Percentiles rank a stretch among this genome's conserved stretches.
Evolutionary conservation across 1,140 invertebrate genomes (phyloP).

Genomic region (Melanaphis sacchari): DNA sequence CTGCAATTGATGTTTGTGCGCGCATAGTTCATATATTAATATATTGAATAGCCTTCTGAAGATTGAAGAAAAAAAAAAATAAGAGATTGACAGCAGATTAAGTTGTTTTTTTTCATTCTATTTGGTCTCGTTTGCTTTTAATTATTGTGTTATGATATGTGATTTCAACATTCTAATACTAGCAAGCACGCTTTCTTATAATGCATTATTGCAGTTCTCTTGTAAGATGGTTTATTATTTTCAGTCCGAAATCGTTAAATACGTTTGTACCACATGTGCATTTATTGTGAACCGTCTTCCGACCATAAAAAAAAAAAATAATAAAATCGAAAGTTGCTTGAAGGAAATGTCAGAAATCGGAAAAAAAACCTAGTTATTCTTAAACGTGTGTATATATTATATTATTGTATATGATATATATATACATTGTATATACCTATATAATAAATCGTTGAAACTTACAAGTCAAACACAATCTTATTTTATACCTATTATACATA

Average conservation of each 20-base stretch:
- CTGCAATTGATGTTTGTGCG: not conserved
- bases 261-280: not conserved
- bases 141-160: conserved; percentile 18
- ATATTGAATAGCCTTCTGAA: not conserved
- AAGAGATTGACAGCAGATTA: conserved; percentile 45
- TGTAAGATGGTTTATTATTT: not conserved
- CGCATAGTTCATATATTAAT: not conserved
- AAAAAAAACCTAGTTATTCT: not conserved
- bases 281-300: too few relatives aligned
- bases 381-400: not conserved
- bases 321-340: not conserved
- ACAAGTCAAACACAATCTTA: not conserved
- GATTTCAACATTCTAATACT: not conserved
- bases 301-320: not conserved
- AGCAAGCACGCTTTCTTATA: not conserved
- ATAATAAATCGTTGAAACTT: not conserved
- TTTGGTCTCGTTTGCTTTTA: conserved; percentile 36
- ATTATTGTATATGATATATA: too few relatives aligned
- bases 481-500: not conserved
- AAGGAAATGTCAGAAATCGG: not conserved
- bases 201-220: not conserved
- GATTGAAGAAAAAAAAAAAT: not conserved
- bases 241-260: not conserved
- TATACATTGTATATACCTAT: too few relatives aligned
- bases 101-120: not conserved